A percentile compares a stretch with the other conserved stretches of the same genome.
phyloP scores from a whole-genome alignment of 2,113 vertebrate species.

The Chamaetylas fuelleborni region DNA sequence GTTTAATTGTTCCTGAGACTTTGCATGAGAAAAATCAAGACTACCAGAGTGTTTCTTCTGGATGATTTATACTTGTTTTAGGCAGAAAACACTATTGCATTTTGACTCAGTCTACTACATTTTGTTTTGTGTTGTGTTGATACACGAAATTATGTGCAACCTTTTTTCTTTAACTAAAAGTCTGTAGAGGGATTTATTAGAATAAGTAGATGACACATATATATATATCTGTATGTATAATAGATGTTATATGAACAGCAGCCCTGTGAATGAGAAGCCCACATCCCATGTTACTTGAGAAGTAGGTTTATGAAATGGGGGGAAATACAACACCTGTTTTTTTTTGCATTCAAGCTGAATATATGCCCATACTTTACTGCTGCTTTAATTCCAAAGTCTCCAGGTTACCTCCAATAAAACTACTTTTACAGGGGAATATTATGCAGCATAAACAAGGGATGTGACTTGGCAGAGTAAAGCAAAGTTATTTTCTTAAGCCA shows the following conservation, averaged over 20 bases:
- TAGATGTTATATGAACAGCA: neutral
- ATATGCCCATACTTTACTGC: neutral
- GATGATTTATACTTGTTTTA: neutral
- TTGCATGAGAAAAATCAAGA: neutral
- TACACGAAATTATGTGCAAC: neutral
- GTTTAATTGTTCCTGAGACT: neutral
- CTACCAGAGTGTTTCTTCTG: neutral
- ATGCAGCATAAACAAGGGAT: neutral
- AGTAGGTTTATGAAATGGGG: neutral
- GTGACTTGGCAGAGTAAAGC: neutral
- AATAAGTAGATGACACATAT: neutral
- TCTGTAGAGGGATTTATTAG: neutral
- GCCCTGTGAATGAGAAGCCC: neutral
- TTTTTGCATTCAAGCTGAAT: neutral
- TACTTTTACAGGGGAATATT: neutral
- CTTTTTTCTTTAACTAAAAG: neutral
- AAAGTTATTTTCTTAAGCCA: neutral
- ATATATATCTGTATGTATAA: too few species aligned
- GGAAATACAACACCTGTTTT: accelerated
- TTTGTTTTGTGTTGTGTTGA: neutral
- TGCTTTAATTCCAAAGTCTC: neutral
- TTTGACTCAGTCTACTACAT: neutral
- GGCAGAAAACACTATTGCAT: neutral
- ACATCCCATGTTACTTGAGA: neutral
- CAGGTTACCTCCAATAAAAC: neutral